Evolutionary conservation across 2,113 vertebrate species (phyloP).

Genomic region (Odocoileus hemionus): DNA sequence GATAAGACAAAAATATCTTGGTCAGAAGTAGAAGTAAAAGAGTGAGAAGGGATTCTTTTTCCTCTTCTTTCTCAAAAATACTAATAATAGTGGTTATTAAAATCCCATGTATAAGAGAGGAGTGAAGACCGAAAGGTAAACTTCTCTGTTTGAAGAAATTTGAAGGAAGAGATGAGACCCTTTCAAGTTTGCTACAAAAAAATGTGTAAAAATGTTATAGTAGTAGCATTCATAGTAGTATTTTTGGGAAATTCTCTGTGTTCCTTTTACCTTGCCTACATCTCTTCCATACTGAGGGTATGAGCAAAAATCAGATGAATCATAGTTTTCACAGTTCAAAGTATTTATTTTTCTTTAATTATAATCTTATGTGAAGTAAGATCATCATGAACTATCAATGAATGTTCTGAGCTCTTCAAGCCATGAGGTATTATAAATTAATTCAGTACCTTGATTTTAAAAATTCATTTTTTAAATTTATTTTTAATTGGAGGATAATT

Average conservation of each 20-base stretch:
- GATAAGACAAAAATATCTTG: background rate
- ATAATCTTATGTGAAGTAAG: background rate
- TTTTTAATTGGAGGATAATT: background rate
- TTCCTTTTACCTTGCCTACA: background rate
- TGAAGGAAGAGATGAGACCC: background rate
- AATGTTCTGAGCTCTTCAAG: background rate
- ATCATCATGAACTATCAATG: background rate
- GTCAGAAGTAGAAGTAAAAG: background rate
- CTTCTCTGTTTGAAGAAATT: background rate
- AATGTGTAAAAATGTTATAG: background rate
- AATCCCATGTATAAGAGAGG: background rate
- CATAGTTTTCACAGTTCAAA: background rate
- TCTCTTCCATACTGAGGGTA: background rate
- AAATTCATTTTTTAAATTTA: background rate
- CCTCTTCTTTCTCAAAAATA: background rate
- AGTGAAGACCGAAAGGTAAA: background rate
- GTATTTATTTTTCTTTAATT: background rate
- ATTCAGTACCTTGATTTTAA: slow-evolving; percentile 13
- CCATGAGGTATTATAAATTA: background rate
- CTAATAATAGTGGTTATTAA: background rate
- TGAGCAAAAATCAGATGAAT: background rate
- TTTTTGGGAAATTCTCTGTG: background rate
- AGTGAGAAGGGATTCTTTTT: background rate
- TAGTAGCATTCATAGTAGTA: background rate
- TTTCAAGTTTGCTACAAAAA: background rate